phyloP scores from a whole-genome alignment of 2,888 invertebrate genomes.

The Cerceris rybyensis region DNA sequence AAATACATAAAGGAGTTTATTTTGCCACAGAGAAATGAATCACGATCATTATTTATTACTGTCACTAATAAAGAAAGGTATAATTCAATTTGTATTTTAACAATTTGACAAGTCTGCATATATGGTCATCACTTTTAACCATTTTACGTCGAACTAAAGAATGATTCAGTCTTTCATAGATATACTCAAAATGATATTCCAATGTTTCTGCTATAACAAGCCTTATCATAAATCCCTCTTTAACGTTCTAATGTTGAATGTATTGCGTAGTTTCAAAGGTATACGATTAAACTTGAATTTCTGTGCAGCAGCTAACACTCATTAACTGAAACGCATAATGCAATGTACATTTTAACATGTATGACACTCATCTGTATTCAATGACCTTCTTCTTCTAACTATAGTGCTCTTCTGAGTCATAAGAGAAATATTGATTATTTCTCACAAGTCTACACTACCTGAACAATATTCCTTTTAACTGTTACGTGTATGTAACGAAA shows the following conservation, averaged over 20 bases:
- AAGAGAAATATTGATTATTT: slow-evolving; percentile 75
- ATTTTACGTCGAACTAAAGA: too few relatives aligned
- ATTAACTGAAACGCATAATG: slow-evolving; percentile 41
- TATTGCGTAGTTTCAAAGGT: slow-evolving; percentile 7
- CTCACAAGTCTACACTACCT: slow-evolving; percentile 53
- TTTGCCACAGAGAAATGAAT: too few relatives aligned
- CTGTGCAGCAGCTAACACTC: slow-evolving; percentile 32
- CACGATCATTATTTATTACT: too few relatives aligned
- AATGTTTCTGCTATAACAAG: not conserved
- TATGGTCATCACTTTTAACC: too few relatives aligned
- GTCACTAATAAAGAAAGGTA: too few relatives aligned
- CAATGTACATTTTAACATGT: slow-evolving; percentile 52
- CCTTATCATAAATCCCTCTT: not conserved
- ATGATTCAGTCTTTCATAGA: too few relatives aligned
- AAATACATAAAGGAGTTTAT: too few relatives aligned
- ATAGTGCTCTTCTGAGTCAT: slow-evolving; percentile 68
- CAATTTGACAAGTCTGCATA: too few relatives aligned
- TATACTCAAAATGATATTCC: not conserved
- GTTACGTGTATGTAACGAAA: slow-evolving; percentile 6
- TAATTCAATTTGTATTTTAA: too few relatives aligned
- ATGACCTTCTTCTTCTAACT: slow-evolving; percentile 64
- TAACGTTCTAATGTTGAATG: not conserved
- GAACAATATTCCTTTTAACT: slow-evolving; percentile 32
- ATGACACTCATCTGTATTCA: slow-evolving; percentile 50
- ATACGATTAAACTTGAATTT: slow-evolving; percentile 2